These are phyloP conservation scores for Bolborhynchus lineola DNA, from an alignment of 2,113 vertebrate genomes.

Conservation along the genomic window DNA sequence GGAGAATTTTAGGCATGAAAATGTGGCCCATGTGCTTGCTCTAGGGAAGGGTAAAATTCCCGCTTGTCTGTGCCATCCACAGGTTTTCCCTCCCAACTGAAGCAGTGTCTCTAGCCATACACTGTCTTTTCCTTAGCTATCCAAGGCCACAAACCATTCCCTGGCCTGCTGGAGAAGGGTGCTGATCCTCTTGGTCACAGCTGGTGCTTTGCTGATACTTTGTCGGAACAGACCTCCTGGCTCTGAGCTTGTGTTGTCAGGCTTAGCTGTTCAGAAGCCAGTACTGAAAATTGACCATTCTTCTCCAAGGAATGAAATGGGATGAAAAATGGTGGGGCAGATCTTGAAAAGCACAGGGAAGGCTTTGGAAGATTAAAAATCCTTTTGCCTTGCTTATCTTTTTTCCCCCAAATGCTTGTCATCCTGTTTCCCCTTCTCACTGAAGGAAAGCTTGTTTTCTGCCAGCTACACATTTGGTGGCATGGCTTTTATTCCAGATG, in stretches of 20 bases:
- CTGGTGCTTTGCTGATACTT: not conserved
- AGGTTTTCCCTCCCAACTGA: not conserved
- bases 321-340: not conserved
- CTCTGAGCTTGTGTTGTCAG: not conserved
- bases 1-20: not conserved
- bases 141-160: not conserved
- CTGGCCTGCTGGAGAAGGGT: not conserved
- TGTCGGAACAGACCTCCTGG: not conserved
- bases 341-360: not conserved
- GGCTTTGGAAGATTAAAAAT: not conserved
- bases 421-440: not conserved
- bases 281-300: not conserved
- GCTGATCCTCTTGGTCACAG: not conserved
- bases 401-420: not conserved
- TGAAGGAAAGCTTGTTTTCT: not conserved
- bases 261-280: not conserved
- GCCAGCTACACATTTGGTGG: not conserved
- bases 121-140: not conserved
- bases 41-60: not conserved
- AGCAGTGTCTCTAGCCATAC: not conserved
- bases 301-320: not conserved
- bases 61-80: not conserved
- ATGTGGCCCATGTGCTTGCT: not conserved
- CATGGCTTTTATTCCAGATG: conserved; percentile 4
- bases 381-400: conserved; percentile 26